Base-by-base conservation (phyloP, 2,888 invertebrate genomes). In the Sphaeridia pumilis region DNA sequence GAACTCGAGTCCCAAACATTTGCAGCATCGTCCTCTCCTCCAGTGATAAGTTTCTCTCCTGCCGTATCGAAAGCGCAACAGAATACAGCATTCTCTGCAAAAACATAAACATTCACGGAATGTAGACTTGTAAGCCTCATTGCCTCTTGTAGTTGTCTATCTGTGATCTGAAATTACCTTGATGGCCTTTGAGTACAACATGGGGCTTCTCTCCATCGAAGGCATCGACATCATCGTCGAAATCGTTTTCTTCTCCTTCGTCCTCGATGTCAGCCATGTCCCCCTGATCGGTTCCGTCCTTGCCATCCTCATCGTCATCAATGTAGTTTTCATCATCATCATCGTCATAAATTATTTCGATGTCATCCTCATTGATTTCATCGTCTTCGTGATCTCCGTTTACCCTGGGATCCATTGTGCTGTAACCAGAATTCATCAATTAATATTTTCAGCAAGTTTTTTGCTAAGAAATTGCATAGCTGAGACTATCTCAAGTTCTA, bases 21-120 rank as follows among this genome's bases (percentile, higher is more conserved):
- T 0, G 89, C 93, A 64, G 76, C 79, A 67, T 97, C 94, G 71
- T 97, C 94, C 71, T 93, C 86, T 3, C 90, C 88, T 1, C 95
- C 95, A 2, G 90, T 87, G 0, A 83, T 83, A 4, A 83, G 87
- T 49, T 83, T 67, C 53, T 78, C 76, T 26, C 80, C 79, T 60
- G 77, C 67, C 12, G 80, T 79, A 66, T 81, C 83, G 38, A 88
- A 67, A 59, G 79, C 77, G 65, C 84, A 81, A 63, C 79, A 80
- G 67, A 84, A 84, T 4, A 84, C 79, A 0, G 84, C 77, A 0
- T 76, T 78, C 66, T 67, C 66, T 66, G 59, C 25, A n/a, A n/a
- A n/a, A n/a, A n/a, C n/a, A n/a, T n/a, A n/a, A n/a, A n/a, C n/a
- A n/a, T n/a, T n/a, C n/a, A n/a, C n/a, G n/a, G n/a, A n/a, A n/a